A percentile compares a stretch with the other conserved stretches of the same genome.
These are phyloP conservation scores for Horisme vitalbata DNA, from an alignment of 2,888 invertebrate genomes.

Conservation along the genomic window DNA sequence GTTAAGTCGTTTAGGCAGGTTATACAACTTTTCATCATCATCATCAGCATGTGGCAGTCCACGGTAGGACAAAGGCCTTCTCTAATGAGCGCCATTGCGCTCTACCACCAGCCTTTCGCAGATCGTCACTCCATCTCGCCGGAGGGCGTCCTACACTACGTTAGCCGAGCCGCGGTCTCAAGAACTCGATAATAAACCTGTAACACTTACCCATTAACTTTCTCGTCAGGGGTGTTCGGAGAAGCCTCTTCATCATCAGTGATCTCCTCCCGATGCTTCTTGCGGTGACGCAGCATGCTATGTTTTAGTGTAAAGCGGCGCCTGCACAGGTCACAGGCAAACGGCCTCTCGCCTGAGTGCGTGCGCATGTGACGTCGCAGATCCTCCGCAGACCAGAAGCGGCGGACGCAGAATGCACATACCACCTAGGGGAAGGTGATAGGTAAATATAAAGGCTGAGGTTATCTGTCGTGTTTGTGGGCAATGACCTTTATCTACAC, in stretches of 20 bases:
- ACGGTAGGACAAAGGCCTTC: too few species aligned
- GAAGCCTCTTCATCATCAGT: constrained; percentile 81
- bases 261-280: constrained; percentile 88
- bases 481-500: not conserved
- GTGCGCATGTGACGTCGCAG: constrained; percentile 96
- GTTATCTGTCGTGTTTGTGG: too few species aligned
- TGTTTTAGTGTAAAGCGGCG: constrained; percentile 96
- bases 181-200: too few species aligned
- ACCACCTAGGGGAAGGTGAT: constrained; percentile 81
- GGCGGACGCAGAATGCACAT: constrained; percentile 95
- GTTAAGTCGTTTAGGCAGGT: too few species aligned
- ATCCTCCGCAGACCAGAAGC: constrained; percentile 98
- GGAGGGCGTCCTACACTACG: too few species aligned
- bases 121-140: too few species aligned
- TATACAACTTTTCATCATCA: too few species aligned
- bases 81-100: too few species aligned
- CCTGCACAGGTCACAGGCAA: constrained; percentile 94
- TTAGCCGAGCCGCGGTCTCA: too few species aligned
- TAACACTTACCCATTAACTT: constrained; percentile 62
- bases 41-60: too few species aligned
- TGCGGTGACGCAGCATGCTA: constrained; percentile 96
- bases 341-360: constrained; percentile 95
- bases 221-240: constrained; percentile 70
- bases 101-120: too few species aligned
- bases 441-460: not conserved